Conservation (phyloP, 2,797 vertebrate species). For the Melanotaenia parkinsoni region DNA sequence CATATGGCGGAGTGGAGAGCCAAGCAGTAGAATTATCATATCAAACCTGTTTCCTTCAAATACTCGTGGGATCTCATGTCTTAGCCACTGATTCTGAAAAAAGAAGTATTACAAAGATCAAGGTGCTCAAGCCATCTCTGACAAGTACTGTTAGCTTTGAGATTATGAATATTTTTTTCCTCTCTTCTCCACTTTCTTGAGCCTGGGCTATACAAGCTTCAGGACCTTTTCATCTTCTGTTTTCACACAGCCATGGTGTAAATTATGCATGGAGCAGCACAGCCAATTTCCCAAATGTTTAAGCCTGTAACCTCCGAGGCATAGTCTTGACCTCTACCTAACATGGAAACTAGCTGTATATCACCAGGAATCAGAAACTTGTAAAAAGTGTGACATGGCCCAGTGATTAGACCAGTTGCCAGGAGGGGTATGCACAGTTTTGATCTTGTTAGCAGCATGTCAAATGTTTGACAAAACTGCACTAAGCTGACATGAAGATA, state of each 20-base stretch:
- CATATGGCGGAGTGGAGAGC: slow-evolving; percentile 80
- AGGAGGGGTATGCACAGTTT: background rate
- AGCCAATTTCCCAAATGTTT: slow-evolving; percentile 70
- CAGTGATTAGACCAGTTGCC: background rate
- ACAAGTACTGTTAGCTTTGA: slow-evolving; percentile 68
- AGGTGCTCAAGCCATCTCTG: slow-evolving; percentile 63
- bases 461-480: background rate
- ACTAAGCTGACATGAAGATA: background rate
- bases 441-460: slow-evolving; percentile 15
- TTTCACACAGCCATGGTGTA: slow-evolving; percentile 43
- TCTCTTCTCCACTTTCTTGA: slow-evolving; percentile 10
- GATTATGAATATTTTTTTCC: slow-evolving; percentile 45
- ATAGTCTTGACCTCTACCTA: slow-evolving; percentile 45
- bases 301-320: slow-evolving; percentile 60
- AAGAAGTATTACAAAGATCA: slow-evolving; percentile 71
- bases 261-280: slow-evolving; percentile 69
- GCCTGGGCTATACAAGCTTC: slow-evolving; percentile 32
- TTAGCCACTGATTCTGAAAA: slow-evolving; percentile 53
- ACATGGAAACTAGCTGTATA: slow-evolving; percentile 38
- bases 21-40: slow-evolving; percentile 82
- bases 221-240: slow-evolving; percentile 68
- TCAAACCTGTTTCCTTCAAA: slow-evolving; percentile 78
- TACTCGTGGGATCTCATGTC: slow-evolving; percentile 60
- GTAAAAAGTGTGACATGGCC: background rate
- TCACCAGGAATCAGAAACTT: slow-evolving; percentile 21